Evolutionary conservation across 2,113 vertebrate genomes (phyloP).

Genomic region (Hypanus sabinus): DNA sequence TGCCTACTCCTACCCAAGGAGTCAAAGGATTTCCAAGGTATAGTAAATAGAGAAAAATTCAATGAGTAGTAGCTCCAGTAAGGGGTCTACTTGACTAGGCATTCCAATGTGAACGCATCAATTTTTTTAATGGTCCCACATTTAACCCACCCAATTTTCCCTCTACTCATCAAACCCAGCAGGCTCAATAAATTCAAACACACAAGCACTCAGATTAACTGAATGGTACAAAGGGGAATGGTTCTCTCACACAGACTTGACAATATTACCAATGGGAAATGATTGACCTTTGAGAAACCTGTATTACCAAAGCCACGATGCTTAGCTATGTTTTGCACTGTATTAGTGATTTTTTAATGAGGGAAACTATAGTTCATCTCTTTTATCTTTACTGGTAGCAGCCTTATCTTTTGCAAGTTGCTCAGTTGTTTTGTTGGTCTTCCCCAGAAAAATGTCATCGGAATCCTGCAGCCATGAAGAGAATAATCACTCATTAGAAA

Average conservation of each 20-base stretch:
- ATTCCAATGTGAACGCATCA: neutral
- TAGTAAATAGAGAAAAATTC: neutral
- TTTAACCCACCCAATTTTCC: neutral
- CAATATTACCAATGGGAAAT: neutral
- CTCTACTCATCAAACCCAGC: neutral
- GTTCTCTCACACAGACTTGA: neutral
- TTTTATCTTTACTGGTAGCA: neutral
- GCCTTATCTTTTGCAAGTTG: neutral
- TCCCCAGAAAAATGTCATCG: neutral
- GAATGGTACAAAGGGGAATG: neutral
- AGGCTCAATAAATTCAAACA: neutral
- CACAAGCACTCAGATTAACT: neutral
- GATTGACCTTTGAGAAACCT: neutral
- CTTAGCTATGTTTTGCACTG: neutral
- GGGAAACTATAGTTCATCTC: neutral
- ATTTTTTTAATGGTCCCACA: neutral
- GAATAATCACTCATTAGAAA: neutral
- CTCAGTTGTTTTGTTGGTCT: neutral
- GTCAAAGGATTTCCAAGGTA: neutral
- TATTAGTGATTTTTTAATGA: neutral
- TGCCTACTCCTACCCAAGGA: neutral
- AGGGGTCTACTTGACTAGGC: neutral
- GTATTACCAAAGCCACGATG: neutral
- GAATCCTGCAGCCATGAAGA: neutral
- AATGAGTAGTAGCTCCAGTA: neutral